Base-by-base conservation (phyloP, 2,888 invertebrate genomes). In the Diplazon laetatorius region DNA sequence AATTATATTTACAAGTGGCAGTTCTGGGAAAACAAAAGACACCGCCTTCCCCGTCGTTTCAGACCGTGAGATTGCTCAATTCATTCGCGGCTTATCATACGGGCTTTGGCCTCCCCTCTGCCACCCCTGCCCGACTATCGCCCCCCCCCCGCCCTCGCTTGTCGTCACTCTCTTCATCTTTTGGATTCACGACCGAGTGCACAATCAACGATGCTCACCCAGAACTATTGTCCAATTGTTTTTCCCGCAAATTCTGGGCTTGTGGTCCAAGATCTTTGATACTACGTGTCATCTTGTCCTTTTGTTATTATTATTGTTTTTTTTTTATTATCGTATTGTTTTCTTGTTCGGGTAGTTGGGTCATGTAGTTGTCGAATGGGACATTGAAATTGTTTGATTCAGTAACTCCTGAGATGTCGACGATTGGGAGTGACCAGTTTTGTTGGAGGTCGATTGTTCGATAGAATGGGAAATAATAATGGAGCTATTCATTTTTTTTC, bases 1-100 rank as follows among this genome's bases (percentile, higher is more conserved):
- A 90, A 90, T 90, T 90, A 90, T 90, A 90, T 90, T 90, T 90
- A 89, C 90, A 90, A 90, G 90, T 90, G 89, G 89, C 87, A 87
- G 87, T 87, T 88, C 86, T 86, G 85, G 85, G 68, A 84, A 89
- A 89, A 90, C 90, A 89, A 90, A 90, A 88, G 87, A 77, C 69
- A 48, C 16, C 42, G 30, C 30, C 30, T 1, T 16, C 30, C 30
- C 60, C 50, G 16, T 37, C 63, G 72, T 30, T 52, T 48, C 62
- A 79, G 85, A 81, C 80, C 83, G 88, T 89, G 89, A 90, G 89
- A 90, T 89, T 90, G 89, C 89, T 89, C 89, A 87, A 89, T 89
- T 90, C 89, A 88, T 86, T 87, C 86, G 82, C 82, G 83, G 84
- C 86, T 87, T 84, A 83, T 86, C 85, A 82, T 55, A 5, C 77